phyloP scores from a whole-genome alignment of 2,113 vertebrate genomes.

The Tricholaema leucomelas region DNA sequence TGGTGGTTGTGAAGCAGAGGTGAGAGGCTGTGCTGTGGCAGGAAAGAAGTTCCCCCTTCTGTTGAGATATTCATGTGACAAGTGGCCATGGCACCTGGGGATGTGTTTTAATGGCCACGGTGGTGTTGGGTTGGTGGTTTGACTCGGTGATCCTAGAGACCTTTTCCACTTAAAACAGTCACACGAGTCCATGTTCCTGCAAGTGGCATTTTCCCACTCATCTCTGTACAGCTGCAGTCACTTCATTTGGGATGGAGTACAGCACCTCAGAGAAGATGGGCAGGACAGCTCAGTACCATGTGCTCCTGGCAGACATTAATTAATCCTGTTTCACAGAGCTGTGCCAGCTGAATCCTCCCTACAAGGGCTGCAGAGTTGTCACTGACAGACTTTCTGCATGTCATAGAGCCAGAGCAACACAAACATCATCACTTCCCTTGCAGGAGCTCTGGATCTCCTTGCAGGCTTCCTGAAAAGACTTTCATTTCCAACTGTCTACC shows the following conservation, averaged over 20 bases:
- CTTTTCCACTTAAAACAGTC: too few species aligned
- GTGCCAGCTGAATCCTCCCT: not conserved
- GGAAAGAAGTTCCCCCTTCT: too few species aligned
- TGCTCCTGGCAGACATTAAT: not conserved
- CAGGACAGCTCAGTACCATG: not conserved
- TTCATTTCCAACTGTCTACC: not conserved
- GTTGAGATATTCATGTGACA: too few species aligned
- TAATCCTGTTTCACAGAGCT: not conserved
- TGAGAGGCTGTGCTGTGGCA: too few species aligned
- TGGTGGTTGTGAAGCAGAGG: not conserved
- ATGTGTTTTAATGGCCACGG: too few species aligned
- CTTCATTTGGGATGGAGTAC: not conserved
- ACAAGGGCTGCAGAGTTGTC: not conserved
- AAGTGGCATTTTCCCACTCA: rapidly evolving
- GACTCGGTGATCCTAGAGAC: too few species aligned
- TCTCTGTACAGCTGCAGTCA: not conserved
- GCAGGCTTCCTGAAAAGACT: not conserved
- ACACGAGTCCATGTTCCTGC: not conserved
- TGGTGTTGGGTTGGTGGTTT: too few species aligned
- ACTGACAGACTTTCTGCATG: not conserved
- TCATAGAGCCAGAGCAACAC: not conserved
- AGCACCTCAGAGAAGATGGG: not conserved
- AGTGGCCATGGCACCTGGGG: too few species aligned
- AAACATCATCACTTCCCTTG: not conserved
- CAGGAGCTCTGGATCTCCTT: not conserved